Percentiles rank a stretch among this genome's conserved stretches.
Conservation (phyloP, 2,888 invertebrate genomes). For the Tenthredo mesomela region DNA sequence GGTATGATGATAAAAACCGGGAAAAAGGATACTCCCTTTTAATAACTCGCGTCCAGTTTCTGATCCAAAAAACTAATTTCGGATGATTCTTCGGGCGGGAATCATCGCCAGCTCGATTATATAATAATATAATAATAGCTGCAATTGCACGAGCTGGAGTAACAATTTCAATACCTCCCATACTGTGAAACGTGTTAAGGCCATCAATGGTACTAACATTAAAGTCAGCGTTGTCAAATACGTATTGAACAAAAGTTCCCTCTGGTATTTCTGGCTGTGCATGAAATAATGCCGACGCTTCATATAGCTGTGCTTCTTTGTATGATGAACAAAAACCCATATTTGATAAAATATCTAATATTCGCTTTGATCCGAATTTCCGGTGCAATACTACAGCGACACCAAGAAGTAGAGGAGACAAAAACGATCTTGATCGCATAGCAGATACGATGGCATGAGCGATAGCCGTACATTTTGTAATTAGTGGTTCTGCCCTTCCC, state of each 20-base stretch:
- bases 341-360: background rate
- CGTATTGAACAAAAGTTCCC: background rate
- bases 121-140: no score
- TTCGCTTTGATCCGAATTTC: conserved; percentile 1
- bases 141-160: background rate
- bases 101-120: no score
- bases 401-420: conserved; percentile 1
- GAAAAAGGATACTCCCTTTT: no score
- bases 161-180: background rate
- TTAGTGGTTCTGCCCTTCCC: background rate
- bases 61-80: no score
- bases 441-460: background rate
- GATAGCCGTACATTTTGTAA: background rate
- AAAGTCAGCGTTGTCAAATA: background rate
- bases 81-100: no score
- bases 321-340: background rate
- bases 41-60: no score
- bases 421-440: background rate
- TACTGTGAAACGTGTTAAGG: background rate
- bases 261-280: background rate
- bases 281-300: conserved; percentile 6
- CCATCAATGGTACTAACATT: background rate
- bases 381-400: conserved; percentile 3
- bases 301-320: background rate
- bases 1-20: no score